Evolutionary conservation across 1,140 invertebrate genomes (phyloP).

Genomic region (Zophobas atratus): DNA sequence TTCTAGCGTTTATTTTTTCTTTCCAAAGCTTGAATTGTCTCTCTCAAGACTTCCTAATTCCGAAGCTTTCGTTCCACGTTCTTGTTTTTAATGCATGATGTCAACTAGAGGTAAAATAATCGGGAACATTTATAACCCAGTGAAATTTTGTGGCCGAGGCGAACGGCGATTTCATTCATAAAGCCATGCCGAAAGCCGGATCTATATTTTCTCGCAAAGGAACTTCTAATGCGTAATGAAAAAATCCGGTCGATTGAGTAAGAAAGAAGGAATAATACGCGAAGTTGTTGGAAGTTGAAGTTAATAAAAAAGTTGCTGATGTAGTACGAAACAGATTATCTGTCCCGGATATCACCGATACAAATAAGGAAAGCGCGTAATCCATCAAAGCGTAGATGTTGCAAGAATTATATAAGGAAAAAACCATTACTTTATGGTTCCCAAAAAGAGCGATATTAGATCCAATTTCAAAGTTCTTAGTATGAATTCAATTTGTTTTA

Average conservation of each 20-base stretch:
- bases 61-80: too few species aligned
- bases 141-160: too few species aligned
- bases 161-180: too few species aligned
- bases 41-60: too few species aligned
- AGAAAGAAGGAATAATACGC: not conserved
- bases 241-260: not conserved
- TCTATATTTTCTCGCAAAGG: too few species aligned
- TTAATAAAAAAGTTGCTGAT: constrained; percentile 38
- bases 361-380: constrained; percentile 32
- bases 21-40: too few species aligned
- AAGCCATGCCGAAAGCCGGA: too few species aligned
- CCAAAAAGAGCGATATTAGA: constrained; percentile 43
- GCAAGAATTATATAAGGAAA: constrained; percentile 33
- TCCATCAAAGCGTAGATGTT: constrained; percentile 32
- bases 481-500: constrained; percentile 48
- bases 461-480: constrained; percentile 46
- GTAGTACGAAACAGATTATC: not conserved
- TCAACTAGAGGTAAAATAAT: too few species aligned
- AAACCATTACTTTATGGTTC: constrained; percentile 27
- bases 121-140: too few species aligned
- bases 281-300: constrained; percentile 22
- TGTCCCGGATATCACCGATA: constrained; percentile 15
- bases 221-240: not conserved
- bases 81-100: too few species aligned
- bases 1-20: too few species aligned